Conservation (phyloP, 2,797 vertebrate genomes). For the Psittacula derbiana region DNA sequence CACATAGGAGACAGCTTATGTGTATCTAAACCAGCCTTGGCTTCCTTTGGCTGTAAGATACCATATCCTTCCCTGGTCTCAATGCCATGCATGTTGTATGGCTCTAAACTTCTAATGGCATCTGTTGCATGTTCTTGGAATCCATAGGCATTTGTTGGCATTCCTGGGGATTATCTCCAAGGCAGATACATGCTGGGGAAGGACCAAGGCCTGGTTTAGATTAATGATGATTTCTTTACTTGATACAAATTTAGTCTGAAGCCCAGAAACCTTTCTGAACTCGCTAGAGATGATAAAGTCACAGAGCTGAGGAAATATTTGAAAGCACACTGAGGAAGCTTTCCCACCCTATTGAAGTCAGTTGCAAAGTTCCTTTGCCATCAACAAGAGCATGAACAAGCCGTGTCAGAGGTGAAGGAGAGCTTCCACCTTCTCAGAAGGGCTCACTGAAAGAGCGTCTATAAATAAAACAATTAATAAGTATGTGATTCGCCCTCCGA, state of each 20-base stretch:
- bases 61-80: not conserved
- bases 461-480: not conserved
- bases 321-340: not conserved
- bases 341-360: not conserved
- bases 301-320: not conserved
- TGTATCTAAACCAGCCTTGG: not conserved
- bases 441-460: not conserved
- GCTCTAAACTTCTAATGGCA: not conserved
- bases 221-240: not conserved
- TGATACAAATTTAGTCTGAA: not conserved
- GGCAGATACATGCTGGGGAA: not conserved
- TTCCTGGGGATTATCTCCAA: not conserved
- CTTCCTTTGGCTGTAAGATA: not conserved
- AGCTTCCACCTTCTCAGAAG: not conserved
- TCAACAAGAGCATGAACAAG: not conserved
- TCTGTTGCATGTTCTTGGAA: not conserved
- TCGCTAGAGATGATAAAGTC: not conserved
- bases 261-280: not conserved
- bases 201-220: not conserved
- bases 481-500: not conserved
- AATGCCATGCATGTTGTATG: rapidly evolving
- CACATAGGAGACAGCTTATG: not conserved
- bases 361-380: not conserved
- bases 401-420: not conserved
- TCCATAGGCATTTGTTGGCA: not conserved